Evolutionary conservation across 2,113 vertebrate genomes (phyloP).

Genomic region (Pteruthius melanotis): DNA sequence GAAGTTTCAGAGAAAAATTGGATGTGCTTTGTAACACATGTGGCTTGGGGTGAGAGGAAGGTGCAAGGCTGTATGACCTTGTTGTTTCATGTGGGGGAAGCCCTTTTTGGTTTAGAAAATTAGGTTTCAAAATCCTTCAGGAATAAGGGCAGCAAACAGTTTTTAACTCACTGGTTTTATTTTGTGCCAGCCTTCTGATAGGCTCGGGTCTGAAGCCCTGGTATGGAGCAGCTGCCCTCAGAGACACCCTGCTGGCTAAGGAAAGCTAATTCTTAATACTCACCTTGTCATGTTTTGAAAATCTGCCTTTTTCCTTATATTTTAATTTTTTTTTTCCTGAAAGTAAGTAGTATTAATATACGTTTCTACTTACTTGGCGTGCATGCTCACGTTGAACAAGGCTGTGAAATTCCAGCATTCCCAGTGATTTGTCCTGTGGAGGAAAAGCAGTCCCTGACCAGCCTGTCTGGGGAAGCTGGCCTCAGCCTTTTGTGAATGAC

Average conservation of each 20-base stretch:
- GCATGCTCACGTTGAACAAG: neutral
- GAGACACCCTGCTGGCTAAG: neutral
- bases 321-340: neutral
- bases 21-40: neutral
- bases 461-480: rapidly evolving
- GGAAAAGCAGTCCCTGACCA: neutral
- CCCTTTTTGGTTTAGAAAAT: neutral
- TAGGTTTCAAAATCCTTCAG: neutral
- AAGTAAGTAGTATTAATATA: neutral
- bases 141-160: neutral
- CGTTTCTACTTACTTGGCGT: neutral
- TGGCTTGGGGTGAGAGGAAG: neutral
- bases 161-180: neutral
- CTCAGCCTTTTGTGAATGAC: neutral
- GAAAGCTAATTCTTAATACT: neutral
- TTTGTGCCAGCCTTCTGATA: neutral
- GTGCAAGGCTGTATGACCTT: neutral
- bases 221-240: neutral
- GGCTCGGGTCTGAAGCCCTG: neutral
- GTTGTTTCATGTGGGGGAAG: neutral
- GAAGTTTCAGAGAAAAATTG: neutral
- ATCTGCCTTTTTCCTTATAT: neutral
- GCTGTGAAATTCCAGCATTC: neutral
- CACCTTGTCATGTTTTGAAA: neutral
- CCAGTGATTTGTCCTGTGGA: neutral